These are phyloP conservation scores for Distichodus sexfasciatus DNA, from an alignment of 2,797 vertebrate species.

Conservation along the genomic window DNA sequence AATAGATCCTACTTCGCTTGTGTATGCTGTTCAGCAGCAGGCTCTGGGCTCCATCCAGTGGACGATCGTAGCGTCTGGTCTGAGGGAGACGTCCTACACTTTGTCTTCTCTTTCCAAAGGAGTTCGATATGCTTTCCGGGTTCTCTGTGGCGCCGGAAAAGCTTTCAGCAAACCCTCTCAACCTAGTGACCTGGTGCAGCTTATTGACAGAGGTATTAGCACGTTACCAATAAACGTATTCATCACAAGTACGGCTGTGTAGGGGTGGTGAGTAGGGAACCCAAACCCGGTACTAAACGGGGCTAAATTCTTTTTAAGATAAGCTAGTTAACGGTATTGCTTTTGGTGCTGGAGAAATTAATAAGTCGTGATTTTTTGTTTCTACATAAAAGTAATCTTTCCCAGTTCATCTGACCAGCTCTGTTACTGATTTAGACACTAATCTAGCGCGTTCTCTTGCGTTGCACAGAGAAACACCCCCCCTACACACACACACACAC, in stretches of 20 bases:
- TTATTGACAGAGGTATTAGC: slow-evolving; percentile 80
- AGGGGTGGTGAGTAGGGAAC: too few relatives aligned
- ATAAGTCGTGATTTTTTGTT: too few relatives aligned
- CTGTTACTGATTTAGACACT: too few relatives aligned
- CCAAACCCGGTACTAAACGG: too few relatives aligned
- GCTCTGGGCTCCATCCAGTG: slow-evolving; percentile 87
- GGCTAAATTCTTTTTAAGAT: too few relatives aligned
- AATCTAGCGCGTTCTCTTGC: too few relatives aligned
- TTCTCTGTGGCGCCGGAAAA: slow-evolving; percentile 83
- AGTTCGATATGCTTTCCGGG: slow-evolving; percentile 85
- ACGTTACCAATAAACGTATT: background rate
- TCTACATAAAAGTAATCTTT: too few relatives aligned
- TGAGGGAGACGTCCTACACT: slow-evolving; percentile 77
- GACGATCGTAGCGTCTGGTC: slow-evolving; percentile 76
- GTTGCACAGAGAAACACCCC: too few relatives aligned
- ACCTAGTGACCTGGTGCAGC: slow-evolving; percentile 79
- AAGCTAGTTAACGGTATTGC: too few relatives aligned
- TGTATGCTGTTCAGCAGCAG: slow-evolving; percentile 90
- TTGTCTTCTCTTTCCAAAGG: slow-evolving; percentile 82
- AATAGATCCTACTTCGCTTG: slow-evolving; percentile 78
- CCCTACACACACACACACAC: too few relatives aligned
- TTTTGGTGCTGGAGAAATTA: too few relatives aligned
- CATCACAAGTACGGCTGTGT: background rate
- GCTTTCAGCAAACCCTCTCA: slow-evolving; percentile 87
- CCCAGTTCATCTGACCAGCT: too few relatives aligned